Percentiles rank a stretch among this genome's conserved stretches.
phyloP scores from a whole-genome alignment of 2,888 invertebrate genomes.

The Drosophila greeni region DNA sequence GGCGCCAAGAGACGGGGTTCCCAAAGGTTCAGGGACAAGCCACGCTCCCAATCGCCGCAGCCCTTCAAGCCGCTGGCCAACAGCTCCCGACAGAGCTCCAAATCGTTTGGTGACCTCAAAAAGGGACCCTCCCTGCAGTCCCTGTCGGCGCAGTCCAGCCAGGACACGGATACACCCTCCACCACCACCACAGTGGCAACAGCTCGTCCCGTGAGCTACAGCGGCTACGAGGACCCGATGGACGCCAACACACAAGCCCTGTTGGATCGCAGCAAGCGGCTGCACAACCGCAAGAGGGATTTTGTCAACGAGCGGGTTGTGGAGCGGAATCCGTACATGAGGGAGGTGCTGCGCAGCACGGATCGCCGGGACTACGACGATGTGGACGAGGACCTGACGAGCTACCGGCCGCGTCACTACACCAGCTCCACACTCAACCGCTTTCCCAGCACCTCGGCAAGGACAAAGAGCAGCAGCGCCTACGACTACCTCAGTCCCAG shows the following conservation, averaged over 20 bases:
- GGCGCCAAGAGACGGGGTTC: conserved; percentile 21
- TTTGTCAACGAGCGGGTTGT: conserved; percentile 78
- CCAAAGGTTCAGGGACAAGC: conserved; percentile 46
- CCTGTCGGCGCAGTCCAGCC: conserved; percentile 58
- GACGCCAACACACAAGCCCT: conserved; percentile 75
- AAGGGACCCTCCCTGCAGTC: conserved; percentile 57
- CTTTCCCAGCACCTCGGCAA: conserved; percentile 71
- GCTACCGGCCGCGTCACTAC: conserved; percentile 71
- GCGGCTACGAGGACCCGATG: conserved; percentile 48
- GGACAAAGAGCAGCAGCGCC: conserved; percentile 41
- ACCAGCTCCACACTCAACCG: conserved; percentile 49
- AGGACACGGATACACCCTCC: conserved; percentile 57
- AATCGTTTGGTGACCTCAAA: conserved; percentile 67
- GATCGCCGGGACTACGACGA: conserved; percentile 59
- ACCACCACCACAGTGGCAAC: conserved; percentile 52
- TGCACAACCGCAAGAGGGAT: conserved; percentile 77
- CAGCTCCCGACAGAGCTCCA: conserved; percentile 58
- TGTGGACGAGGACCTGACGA: conserved; percentile 61
- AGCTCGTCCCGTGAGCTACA: conserved; percentile 47
- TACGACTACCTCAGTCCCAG: conserved; percentile 58
- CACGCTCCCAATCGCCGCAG: conserved; percentile 67
- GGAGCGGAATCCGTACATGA: conserved; percentile 78
- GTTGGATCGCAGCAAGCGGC: conserved; percentile 76
- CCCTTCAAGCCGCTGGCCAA: conserved; percentile 51
- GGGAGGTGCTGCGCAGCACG: conserved; percentile 67